Evolutionary conservation across 2,113 vertebrate genomes (phyloP).

Genomic region (Paraplagusia blochii): DNA sequence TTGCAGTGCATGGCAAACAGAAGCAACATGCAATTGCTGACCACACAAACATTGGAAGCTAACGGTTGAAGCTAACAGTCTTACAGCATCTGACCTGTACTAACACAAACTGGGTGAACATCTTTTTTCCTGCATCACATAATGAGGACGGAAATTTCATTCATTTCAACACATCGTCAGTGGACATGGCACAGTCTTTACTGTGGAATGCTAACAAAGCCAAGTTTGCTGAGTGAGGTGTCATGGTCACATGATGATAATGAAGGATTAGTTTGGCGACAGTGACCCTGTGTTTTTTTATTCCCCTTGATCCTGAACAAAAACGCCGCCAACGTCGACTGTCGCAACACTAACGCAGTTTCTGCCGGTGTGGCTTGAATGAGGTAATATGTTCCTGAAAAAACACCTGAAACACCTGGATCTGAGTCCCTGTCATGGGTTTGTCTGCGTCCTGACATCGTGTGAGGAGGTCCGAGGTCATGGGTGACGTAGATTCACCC

Average conservation of each 20-base stretch:
- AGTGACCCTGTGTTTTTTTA: not conserved
- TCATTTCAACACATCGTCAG: no score
- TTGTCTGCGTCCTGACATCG: constrained; percentile 44
- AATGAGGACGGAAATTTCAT: no score
- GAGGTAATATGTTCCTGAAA: constrained; percentile 89
- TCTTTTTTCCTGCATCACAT: not conserved
- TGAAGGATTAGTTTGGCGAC: not conserved
- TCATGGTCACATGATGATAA: not conserved
- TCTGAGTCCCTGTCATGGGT: constrained; percentile 43
- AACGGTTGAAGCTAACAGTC: not conserved
- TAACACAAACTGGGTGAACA: not conserved
- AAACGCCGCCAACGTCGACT: not conserved
- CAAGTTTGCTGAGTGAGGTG: not conserved
- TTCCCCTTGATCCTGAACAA: not conserved
- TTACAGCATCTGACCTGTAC: not conserved
- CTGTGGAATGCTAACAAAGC: not conserved
- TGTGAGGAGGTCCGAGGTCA: constrained; percentile 1
- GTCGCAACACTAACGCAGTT: constrained; percentile 58
- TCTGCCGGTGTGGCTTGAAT: constrained; percentile 74
- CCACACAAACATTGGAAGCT: not conserved
- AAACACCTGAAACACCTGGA: constrained; percentile 75
- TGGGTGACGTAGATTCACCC: not conserved
- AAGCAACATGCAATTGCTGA: no score
- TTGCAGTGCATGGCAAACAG: no score
- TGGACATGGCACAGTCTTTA: not conserved